Conservation (phyloP, 2,888 invertebrate species). For the Drosophila rubida region DNA sequence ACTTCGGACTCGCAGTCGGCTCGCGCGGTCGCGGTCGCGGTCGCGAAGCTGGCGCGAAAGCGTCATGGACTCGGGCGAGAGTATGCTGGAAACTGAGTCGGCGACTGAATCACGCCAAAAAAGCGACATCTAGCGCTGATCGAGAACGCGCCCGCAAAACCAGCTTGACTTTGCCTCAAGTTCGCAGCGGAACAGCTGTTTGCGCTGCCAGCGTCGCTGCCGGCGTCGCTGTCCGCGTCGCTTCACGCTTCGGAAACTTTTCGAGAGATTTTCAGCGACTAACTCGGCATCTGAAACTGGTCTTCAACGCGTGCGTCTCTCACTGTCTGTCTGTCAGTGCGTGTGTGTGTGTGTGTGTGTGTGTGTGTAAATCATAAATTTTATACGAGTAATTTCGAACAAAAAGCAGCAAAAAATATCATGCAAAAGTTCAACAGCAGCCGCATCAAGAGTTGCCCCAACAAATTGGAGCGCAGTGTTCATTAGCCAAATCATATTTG, state of each 20-base stretch:
- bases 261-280: constrained; percentile 65
- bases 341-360: constrained; percentile 27
- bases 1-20: too few relatives aligned
- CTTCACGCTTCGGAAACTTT: constrained; percentile 72
- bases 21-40: too few relatives aligned
- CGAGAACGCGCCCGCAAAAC: constrained; percentile 41
- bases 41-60: neutral
- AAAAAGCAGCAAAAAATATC: constrained; percentile 26
- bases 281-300: constrained; percentile 62
- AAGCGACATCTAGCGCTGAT: constrained; percentile 51
- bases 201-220: constrained; percentile 9
- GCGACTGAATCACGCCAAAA: constrained; percentile 57
- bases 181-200: constrained; percentile 64
- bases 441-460: neutral
- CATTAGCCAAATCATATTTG: constrained; percentile 50
- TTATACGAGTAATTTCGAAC: constrained; percentile 55
- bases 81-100: constrained; percentile 33
- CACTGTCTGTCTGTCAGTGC: neutral
- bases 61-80: constrained; percentile 14
- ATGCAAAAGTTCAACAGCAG: constrained; percentile 55
- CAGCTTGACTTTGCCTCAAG: constrained; percentile 55
- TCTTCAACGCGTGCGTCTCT: constrained; percentile 56
- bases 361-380: constrained; percentile 58
- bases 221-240: constrained; percentile 8
- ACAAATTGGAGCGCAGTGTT: constrained; percentile 34